Base-by-base conservation (phyloP, 2,113 vertebrate genomes). In the Lucifuga dentata region DNA sequence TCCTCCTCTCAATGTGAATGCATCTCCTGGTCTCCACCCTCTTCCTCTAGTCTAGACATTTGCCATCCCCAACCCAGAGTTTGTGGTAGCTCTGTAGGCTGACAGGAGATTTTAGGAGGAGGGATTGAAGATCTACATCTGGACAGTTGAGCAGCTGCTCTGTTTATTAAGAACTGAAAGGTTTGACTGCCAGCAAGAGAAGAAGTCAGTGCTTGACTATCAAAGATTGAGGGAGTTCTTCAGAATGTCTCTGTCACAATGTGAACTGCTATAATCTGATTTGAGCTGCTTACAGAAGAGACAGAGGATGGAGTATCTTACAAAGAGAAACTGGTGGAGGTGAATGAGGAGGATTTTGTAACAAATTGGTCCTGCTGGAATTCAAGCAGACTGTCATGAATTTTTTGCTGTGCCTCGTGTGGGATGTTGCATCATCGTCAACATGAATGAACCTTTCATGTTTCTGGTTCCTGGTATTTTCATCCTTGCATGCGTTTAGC, bases 201-300 rank as follows among this genome's bases (percentile, higher is more conserved):
- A 35, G 24, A 51, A 57, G 68, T 57, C 12, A 40, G 16, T 72
- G 66, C 43, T 16, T 64, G 58, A 70, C 19, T 81, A 57, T 82
- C 66, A 64, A 43, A 66, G 67, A 63, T 60, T 78, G 36, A 81
- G 55, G 71, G 57, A 79, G 56, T 38, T 41, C 58, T 84, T 43
- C 23, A 46, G 46, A 55, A 41, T 49, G 58, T 76, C 48, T 71
- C 66, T 71, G 38, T 84, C 61, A 73, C 45, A 67, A 59, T 78
- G 66, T 84, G 68, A 72, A 73, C 68, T 45, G 80, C 73, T 64
- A 43, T 88, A 77, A 88, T 91, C 82, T 89, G 78, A 76, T 72
- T 36, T 83, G 87, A 90, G 85, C 84, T 78, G 84, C 82, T 90
- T 89, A 90, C 74, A 80, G 83, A 81, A 50, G 83, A 78, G 49